Conservation (phyloP, 2,797 vertebrate species). For the Florisuga fusca region DNA sequence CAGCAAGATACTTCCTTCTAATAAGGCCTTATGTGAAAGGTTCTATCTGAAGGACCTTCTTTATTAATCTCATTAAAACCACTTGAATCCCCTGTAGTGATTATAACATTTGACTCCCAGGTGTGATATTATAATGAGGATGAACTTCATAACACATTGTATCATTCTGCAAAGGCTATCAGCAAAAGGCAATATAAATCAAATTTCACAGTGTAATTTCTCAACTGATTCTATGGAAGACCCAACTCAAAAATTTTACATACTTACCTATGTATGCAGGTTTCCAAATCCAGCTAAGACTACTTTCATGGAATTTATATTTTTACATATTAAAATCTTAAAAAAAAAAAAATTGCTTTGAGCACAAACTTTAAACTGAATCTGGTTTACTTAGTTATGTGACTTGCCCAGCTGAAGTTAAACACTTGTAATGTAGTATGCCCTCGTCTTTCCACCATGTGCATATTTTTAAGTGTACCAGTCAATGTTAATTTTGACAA, state of each 20-base stretch:
- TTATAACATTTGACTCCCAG: constrained; percentile 62
- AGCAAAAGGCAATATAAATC: constrained; percentile 1
- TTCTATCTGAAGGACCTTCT: constrained; percentile 47
- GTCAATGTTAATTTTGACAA: not conserved
- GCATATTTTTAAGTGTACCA: not conserved
- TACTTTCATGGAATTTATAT: not conserved
- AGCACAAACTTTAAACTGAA: not conserved
- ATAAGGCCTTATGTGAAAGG: constrained; percentile 34
- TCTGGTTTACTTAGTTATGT: not conserved
- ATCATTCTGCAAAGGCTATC: constrained; percentile 11
- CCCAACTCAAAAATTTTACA: not conserved
- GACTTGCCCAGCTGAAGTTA: not conserved
- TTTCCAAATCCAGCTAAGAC: not conserved
- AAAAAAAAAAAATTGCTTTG: not conserved
- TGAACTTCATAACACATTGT: not conserved
- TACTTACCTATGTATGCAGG: not conserved
- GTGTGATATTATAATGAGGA: constrained; percentile 51
- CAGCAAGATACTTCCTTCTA: not conserved
- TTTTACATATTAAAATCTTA: not conserved
- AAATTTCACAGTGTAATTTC: not conserved
- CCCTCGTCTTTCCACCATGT: not conserved
- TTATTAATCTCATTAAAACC: constrained; percentile 70
- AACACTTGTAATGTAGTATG: not conserved
- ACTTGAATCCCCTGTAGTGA: constrained; percentile 55
- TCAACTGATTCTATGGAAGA: not conserved